These are phyloP conservation scores for Gila orcuttii DNA, from an alignment of 2,113 vertebrate genomes.

Conservation along the genomic window DNA sequence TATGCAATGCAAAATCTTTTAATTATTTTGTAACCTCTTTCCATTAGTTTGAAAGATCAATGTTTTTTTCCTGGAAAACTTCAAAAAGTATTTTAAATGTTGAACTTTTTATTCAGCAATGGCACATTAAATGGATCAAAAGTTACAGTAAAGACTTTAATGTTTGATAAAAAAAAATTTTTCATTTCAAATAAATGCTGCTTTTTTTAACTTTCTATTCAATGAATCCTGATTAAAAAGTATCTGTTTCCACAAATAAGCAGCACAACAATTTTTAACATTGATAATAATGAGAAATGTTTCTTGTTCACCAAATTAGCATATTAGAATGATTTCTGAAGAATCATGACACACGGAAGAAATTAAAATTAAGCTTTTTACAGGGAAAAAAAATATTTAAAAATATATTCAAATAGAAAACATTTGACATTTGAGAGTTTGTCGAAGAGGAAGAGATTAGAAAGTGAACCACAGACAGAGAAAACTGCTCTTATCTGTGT, in stretches of 20 bases:
- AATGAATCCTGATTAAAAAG: too few relatives aligned
- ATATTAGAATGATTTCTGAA: neutral
- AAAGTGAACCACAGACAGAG: conserved; percentile 54
- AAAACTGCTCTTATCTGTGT: conserved; percentile 68
- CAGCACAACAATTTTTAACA: neutral
- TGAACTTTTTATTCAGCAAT: neutral
- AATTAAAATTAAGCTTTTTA: neutral
- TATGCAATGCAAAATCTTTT: neutral
- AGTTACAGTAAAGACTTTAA: neutral
- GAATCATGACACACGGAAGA: neutral
- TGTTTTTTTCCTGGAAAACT: neutral
- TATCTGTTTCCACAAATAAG: too few relatives aligned
- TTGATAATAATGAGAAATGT: neutral
- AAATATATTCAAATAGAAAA: neutral
- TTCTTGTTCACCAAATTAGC: neutral
- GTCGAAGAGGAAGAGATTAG: neutral
- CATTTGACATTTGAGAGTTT: conserved; percentile 1
- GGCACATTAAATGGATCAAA: neutral
- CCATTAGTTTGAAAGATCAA: neutral
- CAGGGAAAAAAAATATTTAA: neutral
- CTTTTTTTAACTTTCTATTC: neutral
- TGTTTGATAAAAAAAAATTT: neutral
- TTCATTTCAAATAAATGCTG: neutral
- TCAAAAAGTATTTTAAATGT: neutral
- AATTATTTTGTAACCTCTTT: neutral